A percentile compares a stretch with the other conserved stretches of the same genome.
Evolutionary conservation across 2,888 invertebrate genomes (phyloP).

Genomic region (Galerucella pusilla): DNA sequence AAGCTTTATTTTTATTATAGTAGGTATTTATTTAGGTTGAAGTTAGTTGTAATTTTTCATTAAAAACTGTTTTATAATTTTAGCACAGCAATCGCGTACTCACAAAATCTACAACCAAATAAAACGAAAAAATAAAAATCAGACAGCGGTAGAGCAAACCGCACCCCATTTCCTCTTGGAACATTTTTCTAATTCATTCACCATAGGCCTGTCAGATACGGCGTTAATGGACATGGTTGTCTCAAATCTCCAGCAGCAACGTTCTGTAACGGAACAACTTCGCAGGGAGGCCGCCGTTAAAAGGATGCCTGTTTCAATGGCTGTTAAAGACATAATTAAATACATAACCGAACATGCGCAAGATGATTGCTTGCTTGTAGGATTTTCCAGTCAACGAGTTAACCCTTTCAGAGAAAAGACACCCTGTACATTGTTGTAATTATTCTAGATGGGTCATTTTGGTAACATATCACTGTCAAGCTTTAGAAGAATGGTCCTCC

Average conservation of each 20-base stretch:
- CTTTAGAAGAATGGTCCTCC: conserved; percentile 26
- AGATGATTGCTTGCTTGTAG: conserved; percentile 92
- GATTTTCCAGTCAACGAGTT: conserved; percentile 93
- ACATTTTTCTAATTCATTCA: conserved; percentile 60
- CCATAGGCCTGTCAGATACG: conserved; percentile 89
- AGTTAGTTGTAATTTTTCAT: background rate
- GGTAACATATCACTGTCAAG: conserved; percentile 24
- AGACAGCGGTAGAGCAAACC: conserved; percentile 31
- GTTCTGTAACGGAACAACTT: conserved; percentile 92
- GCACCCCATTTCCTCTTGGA: conserved; percentile 36
- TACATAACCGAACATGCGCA: conserved; percentile 91
- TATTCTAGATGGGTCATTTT: conserved; percentile 32
- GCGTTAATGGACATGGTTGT: conserved; percentile 94
- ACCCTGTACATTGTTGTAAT: conserved; percentile 85
- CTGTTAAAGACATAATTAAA: conserved; percentile 92
- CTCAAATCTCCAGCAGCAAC: conserved; percentile 93
- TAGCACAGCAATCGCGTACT: background rate
- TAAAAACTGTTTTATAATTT: background rate
- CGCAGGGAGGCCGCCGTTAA: conserved; percentile 90
- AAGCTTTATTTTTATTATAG: background rate
- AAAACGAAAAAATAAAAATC: conserved; percentile 14
- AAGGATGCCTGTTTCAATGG: conserved; percentile 87
- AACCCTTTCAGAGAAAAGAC: conserved; percentile 97
- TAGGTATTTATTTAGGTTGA: conserved; percentile 12
- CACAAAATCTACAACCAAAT: conserved; percentile 7